A percentile compares a stretch with the other conserved stretches of the same genome.
Conservation (phyloP, 2,888 invertebrate genomes). For the Theristus sp. region DNA sequence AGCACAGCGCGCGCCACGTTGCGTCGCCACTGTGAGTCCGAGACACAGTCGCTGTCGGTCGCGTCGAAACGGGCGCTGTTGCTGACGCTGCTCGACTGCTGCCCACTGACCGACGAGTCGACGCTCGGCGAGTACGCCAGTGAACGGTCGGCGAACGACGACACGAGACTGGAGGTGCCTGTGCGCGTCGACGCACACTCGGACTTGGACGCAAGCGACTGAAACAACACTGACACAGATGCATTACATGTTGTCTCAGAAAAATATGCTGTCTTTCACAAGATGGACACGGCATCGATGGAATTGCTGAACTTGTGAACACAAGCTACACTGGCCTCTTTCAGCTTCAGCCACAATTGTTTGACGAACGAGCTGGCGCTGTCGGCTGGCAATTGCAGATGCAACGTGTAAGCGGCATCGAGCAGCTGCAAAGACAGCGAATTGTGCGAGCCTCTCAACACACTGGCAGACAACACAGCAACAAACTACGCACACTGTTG, state of each 20-base stretch:
- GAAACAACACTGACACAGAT: too few relatives aligned
- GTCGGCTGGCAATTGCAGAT: slow-evolving; percentile 46
- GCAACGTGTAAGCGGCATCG: slow-evolving; percentile 21
- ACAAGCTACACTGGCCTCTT: too few relatives aligned
- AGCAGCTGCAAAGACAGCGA: slow-evolving; percentile 54
- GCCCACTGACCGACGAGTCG: slow-evolving; percentile 48
- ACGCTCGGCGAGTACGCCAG: slow-evolving; percentile 32
- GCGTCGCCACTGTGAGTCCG: not conserved
- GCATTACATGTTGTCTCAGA: too few relatives aligned
- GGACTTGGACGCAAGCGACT: too few relatives aligned
- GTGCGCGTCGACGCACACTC: too few relatives aligned
- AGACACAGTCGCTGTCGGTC: not conserved
- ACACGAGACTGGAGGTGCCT: too few relatives aligned
- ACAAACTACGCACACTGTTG: too few relatives aligned
- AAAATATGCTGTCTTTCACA: too few relatives aligned
- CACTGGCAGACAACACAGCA: too few relatives aligned
- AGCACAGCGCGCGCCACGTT: not conserved
- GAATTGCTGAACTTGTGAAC: too few relatives aligned
- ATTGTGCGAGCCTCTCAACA: too few relatives aligned
- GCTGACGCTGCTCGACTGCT: slow-evolving; percentile 39
- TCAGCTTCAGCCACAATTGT: slow-evolving; percentile 46
- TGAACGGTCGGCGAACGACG: slow-evolving; percentile 24
- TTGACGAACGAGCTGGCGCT: slow-evolving; percentile 46
- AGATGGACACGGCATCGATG: too few relatives aligned
- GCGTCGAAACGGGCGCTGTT: not conserved